These are phyloP conservation scores for Gymnarchus niloticus DNA, from an alignment of 2,113 vertebrate genomes.

Conservation along the genomic window DNA sequence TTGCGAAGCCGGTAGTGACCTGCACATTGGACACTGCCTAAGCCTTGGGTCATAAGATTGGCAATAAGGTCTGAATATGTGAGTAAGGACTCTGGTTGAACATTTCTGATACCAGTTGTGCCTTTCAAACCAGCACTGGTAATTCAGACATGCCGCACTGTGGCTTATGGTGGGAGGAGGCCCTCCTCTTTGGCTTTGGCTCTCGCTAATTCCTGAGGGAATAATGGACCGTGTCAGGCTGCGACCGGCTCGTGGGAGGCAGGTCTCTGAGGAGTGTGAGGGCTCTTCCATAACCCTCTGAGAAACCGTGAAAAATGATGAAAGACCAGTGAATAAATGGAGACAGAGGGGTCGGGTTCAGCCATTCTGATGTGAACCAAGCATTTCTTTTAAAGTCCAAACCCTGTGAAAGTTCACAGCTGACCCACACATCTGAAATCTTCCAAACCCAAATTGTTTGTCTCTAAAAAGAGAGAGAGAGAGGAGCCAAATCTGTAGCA, in stretches of 20 bases:
- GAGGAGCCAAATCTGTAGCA: background rate
- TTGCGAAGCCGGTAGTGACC: background rate
- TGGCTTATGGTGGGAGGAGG: background rate
- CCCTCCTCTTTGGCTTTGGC: background rate
- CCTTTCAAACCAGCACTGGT: background rate
- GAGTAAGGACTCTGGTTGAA: background rate
- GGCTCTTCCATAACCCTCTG: background rate
- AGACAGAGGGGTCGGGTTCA: too few species aligned
- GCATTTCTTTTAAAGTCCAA: background rate
- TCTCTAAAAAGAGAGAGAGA: background rate
- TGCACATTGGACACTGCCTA: background rate
- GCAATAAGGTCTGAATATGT: background rate
- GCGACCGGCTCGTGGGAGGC: background rate
- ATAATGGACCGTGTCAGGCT: background rate
- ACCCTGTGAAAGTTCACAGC: background rate
- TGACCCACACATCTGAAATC: background rate
- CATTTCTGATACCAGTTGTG: background rate
- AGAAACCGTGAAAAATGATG: background rate
- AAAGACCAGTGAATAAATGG: background rate
- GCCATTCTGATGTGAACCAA: background rate
- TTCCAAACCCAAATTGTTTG: background rate
- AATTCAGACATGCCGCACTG: background rate
- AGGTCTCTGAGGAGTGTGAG: background rate
- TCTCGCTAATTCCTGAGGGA: background rate
- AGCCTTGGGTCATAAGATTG: background rate